phyloP scores from a whole-genome alignment of 2,113 vertebrate genomes.

The Suncus etruscus region DNA sequence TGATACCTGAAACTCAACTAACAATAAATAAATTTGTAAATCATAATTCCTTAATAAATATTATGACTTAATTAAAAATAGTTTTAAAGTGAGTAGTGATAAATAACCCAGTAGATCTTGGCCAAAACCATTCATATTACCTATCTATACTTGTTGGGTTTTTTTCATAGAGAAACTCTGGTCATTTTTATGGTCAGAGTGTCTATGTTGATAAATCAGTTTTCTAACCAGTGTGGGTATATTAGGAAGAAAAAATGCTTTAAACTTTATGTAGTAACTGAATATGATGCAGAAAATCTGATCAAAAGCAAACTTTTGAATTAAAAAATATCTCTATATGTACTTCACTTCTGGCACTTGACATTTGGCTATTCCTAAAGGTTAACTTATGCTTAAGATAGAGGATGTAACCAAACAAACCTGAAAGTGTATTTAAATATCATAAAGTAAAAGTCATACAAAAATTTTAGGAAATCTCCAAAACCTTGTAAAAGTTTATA shows the following conservation, averaged over 20 bases:
- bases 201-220: not conserved
- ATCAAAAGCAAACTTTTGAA: not conserved
- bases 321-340: constrained; percentile 1
- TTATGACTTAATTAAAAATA: too few relatives aligned
- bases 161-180: constrained; percentile 12
- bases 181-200: not conserved
- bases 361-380: not conserved
- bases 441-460: not conserved
- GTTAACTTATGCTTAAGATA: not conserved
- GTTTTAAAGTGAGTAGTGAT: not conserved
- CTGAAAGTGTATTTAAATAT: not conserved
- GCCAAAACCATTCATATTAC: constrained; percentile 22
- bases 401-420: not conserved
- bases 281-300: not conserved
- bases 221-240: constrained; percentile 2
- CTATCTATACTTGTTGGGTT: not conserved
- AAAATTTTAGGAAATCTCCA: not conserved
- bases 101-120: not conserved
- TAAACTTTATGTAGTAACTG: not conserved
- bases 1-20: too few relatives aligned
- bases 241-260: not conserved
- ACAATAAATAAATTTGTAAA: too few relatives aligned
- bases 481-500: constrained; percentile 29
- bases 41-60: too few relatives aligned
- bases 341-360: not conserved